phyloP scores from a whole-genome alignment of 2,888 invertebrate genomes.

The Euproctis similis region DNA sequence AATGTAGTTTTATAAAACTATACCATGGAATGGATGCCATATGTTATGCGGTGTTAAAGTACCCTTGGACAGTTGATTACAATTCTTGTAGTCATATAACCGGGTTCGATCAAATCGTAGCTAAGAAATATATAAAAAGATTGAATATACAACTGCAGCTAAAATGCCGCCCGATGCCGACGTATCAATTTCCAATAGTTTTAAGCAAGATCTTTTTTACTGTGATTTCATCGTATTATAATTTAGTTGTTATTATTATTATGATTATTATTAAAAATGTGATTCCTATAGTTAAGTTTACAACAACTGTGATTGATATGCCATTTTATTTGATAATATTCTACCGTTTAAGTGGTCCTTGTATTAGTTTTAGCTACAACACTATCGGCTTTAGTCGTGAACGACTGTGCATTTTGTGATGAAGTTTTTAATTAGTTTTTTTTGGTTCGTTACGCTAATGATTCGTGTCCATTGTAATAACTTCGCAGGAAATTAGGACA shows the following conservation, averaged over 20 bases:
- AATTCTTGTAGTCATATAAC: constrained; percentile 5
- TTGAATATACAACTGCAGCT: constrained; percentile 1
- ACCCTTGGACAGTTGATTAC: constrained; percentile 4
- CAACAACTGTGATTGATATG: constrained; percentile 64
- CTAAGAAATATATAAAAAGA: background rate
- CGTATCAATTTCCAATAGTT: constrained; percentile 45
- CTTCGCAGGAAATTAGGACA: too few relatives aligned
- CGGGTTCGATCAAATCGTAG: background rate
- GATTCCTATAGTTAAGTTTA: constrained; percentile 55
- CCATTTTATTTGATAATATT: constrained; percentile 48
- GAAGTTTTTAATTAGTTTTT: constrained; percentile 29
- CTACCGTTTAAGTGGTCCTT: constrained; percentile 48
- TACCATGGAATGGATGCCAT: constrained; percentile 6
- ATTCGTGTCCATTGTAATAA: constrained; percentile 10
- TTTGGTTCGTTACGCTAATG: constrained; percentile 16
- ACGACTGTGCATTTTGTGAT: constrained; percentile 26
- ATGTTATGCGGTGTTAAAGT: constrained; percentile 18
- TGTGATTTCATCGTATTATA: constrained; percentile 62
- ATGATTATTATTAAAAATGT: constrained; percentile 50
- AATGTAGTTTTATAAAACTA: constrained; percentile 16
- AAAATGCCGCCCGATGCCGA: constrained; percentile 15
- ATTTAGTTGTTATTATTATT: constrained; percentile 27
- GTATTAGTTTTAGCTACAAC: constrained; percentile 41
- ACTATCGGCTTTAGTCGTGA: constrained; percentile 23
- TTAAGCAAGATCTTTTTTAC: constrained; percentile 56